Conservation (phyloP, 2,797 vertebrate species). For the Myotis planiceps region DNA sequence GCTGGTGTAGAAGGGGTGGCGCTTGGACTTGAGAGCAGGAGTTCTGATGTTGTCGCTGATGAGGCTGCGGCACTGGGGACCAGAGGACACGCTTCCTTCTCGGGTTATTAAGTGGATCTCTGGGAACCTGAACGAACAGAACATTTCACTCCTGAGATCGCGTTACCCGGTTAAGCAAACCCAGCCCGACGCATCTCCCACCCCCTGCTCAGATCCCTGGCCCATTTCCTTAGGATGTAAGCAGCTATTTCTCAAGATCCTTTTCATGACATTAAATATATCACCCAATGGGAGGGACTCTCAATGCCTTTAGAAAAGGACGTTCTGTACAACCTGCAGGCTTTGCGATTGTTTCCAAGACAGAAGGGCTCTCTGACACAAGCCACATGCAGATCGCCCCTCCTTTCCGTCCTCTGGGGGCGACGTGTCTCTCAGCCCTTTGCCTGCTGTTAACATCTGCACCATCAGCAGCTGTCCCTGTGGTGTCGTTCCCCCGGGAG, state of each 20-base stretch:
- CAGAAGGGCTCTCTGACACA: not conserved
- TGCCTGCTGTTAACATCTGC: accelerated
- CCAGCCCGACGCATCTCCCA: not conserved
- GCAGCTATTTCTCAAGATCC: not conserved
- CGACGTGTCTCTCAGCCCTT: not conserved
- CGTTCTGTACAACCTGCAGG: not conserved
- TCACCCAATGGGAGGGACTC: not conserved
- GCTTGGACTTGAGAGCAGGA: not conserved
- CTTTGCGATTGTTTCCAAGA: not conserved
- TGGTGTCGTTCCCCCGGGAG: accelerated
- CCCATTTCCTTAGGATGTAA: not conserved
- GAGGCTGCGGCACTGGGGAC: not conserved
- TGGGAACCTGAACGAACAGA: not conserved
- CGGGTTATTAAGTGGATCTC: not conserved
- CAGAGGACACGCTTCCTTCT: not conserved
- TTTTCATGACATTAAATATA: not conserved
- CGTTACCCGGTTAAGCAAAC: not conserved
- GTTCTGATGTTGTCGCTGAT: not conserved
- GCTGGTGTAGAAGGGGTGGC: not conserved
- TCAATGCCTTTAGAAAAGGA: not conserved
- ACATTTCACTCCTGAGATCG: not conserved
- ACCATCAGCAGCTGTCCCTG: not conserved
- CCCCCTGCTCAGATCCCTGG: not conserved
- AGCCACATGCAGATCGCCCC: accelerated
- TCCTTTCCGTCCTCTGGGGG: too few species aligned